Evolutionary conservation across 2,113 vertebrate species (phyloP), one percentile per base, ranked within the genome.

Genomic region (Odocoileus virginianus): DNA sequence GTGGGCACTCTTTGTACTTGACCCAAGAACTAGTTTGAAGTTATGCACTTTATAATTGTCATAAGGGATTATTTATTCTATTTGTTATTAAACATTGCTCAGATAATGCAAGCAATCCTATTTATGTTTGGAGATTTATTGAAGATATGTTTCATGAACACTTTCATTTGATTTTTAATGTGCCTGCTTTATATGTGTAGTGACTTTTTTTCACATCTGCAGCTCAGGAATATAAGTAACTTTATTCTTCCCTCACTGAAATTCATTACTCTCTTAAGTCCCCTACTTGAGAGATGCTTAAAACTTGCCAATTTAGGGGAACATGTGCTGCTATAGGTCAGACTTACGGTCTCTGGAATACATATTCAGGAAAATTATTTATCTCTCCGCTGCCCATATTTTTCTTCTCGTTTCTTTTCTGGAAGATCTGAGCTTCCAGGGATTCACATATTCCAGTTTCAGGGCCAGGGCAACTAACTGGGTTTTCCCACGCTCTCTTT

Each of bases 221-320:
- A 89, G 52, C n/a, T 94, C 25, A 79, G 30, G 30, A 55, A 23
- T 94, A 71, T 89, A 86, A 91, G 13, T 60, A 88, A 43, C n/a
- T 90, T 93, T 57, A 76, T 82, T 76, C 84, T 95, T 90, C 27
- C 8, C 58, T 94, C 78, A 93, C 45, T 93, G 54, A 96, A 88
- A 96, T 93, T 45, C 55, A 43, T 91, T 94, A 93, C 47, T 64
- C 45, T 79, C 33, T 84, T 52, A 88, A 93, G 58, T 93, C 16
- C 40, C 19, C 40, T 81, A 3, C 40, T 40, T 40, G 40, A 40
- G 40, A 40, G 7, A 93, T 96, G 55, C 17, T 97, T 60, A 81
- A 74, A 90, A 64, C 36, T 40, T 91, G 28, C 15, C 45, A 85
- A 30, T 81, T 85, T 64, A 88, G 81, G 40, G 3, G 40, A 87